Evolutionary conservation across 2,113 vertebrate species (phyloP).

Genomic region (Pachycephala philippinensis): DNA sequence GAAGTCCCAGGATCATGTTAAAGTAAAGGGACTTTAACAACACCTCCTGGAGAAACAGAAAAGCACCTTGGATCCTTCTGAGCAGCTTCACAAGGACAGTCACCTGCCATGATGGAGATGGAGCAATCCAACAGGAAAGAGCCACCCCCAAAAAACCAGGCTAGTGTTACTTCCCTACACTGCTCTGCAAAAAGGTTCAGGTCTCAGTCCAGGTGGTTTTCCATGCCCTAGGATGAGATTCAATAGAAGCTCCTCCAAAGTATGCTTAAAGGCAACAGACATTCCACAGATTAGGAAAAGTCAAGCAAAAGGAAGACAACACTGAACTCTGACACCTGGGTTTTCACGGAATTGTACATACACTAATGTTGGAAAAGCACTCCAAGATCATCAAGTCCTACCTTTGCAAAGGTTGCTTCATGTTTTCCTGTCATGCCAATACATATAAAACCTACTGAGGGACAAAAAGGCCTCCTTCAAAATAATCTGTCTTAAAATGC

Average conservation of each 20-base stretch:
- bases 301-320: not conserved
- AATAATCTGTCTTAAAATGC: not conserved
- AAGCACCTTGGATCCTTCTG: not conserved
- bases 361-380: not conserved
- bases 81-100: not conserved
- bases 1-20: not conserved
- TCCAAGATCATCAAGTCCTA: not conserved
- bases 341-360: not conserved
- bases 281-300: not conserved
- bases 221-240: not conserved
- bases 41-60: not conserved
- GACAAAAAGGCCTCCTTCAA: not conserved
- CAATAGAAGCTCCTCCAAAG: not conserved
- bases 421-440: not conserved
- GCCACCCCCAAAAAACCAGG: accelerated
- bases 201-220: not conserved
- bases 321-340: not conserved
- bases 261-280: not conserved
- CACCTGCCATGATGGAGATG: not conserved
- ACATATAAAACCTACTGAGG: not conserved
- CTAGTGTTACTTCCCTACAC: not conserved
- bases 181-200: not conserved
- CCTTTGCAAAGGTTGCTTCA: not conserved
- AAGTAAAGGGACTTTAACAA: not conserved
- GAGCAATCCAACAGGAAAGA: not conserved